phyloP scores from a whole-genome alignment of 2,113 vertebrate genomes.

The Noctilio leporinus region DNA sequence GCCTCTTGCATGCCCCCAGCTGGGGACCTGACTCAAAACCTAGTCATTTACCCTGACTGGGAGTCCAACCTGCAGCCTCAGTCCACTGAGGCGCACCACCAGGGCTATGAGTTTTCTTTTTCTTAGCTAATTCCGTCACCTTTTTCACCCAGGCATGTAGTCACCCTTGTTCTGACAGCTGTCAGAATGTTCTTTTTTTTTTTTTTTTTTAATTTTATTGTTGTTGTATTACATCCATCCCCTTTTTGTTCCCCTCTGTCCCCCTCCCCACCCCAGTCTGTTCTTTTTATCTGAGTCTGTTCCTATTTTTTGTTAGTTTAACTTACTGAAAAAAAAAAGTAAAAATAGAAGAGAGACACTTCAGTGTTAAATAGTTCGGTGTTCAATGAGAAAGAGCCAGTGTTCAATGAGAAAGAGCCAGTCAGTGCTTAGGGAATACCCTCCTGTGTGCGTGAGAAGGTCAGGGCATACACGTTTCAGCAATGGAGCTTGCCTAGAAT shows the following conservation, averaged over 20 bases:
- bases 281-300: background rate
- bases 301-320: background rate
- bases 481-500: fast-evolving
- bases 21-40: too few relatives aligned
- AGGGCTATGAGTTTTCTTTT: background rate
- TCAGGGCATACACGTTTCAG: background rate
- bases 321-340: background rate
- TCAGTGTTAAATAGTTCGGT: background rate
- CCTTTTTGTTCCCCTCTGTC: too few relatives aligned
- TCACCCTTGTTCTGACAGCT: background rate
- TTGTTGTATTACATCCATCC: too few relatives aligned
- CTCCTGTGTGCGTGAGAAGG: background rate
- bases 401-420: background rate
- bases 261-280: too few relatives aligned
- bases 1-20: too few relatives aligned
- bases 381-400: background rate
- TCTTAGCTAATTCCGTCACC: background rate
- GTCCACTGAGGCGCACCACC: too few relatives aligned
- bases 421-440: background rate
- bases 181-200: background rate
- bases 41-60: too few relatives aligned
- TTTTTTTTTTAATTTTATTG: too few relatives aligned
- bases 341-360: background rate
- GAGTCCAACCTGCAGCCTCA: too few relatives aligned
- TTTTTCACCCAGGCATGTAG: background rate